Percentiles rank a stretch among this genome's conserved stretches.
Evolutionary conservation across 2,888 invertebrate species (phyloP).

Genomic region (Drosophila ochracea): DNA sequence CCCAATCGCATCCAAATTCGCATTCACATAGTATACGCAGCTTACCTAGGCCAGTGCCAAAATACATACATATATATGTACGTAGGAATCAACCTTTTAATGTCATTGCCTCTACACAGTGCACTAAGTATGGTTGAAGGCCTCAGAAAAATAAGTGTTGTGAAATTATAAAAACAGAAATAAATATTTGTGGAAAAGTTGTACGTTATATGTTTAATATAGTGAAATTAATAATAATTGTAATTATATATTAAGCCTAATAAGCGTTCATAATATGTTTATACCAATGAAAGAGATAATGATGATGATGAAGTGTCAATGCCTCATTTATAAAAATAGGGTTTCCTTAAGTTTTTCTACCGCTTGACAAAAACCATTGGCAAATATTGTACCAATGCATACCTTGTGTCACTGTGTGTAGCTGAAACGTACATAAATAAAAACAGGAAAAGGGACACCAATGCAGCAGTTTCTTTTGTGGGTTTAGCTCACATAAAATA

Average conservation of each 20-base stretch:
- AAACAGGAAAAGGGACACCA: constrained; percentile 6
- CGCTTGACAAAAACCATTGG: neutral
- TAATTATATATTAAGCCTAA: neutral
- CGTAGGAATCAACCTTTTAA: constrained; percentile 41
- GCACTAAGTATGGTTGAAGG: neutral
- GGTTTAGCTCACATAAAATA: constrained; percentile 74
- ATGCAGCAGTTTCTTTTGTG: constrained; percentile 47
- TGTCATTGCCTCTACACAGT: constrained; percentile 29
- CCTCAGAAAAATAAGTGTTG: neutral
- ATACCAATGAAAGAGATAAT: neutral
- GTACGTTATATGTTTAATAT: neutral
- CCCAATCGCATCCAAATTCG: constrained; percentile 27
- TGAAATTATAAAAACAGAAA: neutral
- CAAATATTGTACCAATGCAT: neutral
- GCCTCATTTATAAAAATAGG: no score
- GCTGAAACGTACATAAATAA: constrained; percentile 38
- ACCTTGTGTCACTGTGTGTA: constrained; percentile 21
- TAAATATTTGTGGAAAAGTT: neutral
- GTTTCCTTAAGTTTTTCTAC: neutral
- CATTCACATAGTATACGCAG: constrained; percentile 24
- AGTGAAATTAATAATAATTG: neutral
- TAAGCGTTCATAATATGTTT: neutral
- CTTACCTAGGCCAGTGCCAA: constrained; percentile 41
- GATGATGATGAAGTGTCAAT: no score
- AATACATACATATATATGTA: constrained; percentile 35